Evolutionary conservation across 2,797 vertebrate genomes (phyloP).

Genomic region (Sitta carolinensis): DNA sequence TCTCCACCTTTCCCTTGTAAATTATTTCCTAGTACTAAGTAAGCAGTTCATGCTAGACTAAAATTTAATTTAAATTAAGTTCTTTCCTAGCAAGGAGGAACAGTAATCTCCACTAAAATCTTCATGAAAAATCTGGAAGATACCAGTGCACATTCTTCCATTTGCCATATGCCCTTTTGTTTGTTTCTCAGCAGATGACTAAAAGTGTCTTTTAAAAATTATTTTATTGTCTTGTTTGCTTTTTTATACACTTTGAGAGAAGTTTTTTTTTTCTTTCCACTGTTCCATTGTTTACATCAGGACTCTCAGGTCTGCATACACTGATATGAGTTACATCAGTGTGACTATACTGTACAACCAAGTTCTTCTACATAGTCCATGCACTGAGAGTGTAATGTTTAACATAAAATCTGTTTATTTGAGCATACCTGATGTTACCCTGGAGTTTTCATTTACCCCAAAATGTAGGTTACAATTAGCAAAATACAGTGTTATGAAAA

Average conservation of each 20-base stretch:
- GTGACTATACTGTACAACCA: neutral
- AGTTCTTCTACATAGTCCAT: neutral
- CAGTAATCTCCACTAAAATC: neutral
- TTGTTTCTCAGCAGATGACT: neutral
- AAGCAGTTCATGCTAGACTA: neutral
- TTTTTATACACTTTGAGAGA: neutral
- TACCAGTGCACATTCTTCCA: neutral
- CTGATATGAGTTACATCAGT: neutral
- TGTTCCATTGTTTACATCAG: neutral
- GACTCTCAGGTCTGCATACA: neutral
- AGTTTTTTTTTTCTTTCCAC: neutral
- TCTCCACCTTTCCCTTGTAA: neutral
- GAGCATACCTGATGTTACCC: neutral
- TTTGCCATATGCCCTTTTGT: neutral
- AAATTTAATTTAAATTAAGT: neutral
- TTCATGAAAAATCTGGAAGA: neutral
- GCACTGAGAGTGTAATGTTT: neutral
- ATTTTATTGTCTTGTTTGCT: neutral
- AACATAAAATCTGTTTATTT: neutral
- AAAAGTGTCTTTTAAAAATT: no score
- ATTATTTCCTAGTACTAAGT: neutral
- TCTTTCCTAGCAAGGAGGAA: neutral
- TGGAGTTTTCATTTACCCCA: neutral
- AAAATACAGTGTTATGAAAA: neutral
- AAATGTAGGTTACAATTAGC: neutral